Evolutionary conservation across 2,113 vertebrate genomes (phyloP).

Genomic region (Chaetops frenatus): DNA sequence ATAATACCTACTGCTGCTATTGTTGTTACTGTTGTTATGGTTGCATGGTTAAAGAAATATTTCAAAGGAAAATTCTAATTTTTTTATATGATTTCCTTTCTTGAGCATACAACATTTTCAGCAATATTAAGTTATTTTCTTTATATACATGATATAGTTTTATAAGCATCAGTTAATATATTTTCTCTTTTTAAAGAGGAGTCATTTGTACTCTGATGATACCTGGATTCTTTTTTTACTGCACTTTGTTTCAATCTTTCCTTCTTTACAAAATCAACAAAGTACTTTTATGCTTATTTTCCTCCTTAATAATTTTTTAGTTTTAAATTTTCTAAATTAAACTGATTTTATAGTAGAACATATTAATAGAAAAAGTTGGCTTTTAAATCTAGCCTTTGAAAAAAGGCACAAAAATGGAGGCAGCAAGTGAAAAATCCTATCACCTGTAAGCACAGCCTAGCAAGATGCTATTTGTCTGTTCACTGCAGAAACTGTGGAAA

Average conservation of each 20-base stretch:
- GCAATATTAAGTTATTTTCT: neutral
- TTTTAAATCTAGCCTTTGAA: neutral
- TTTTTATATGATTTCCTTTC: neutral
- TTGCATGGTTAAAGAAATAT: neutral
- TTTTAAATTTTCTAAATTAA: neutral
- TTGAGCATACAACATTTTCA: neutral
- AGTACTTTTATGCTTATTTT: rapidly evolving
- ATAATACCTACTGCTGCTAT: neutral
- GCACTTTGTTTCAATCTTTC: rapidly evolving
- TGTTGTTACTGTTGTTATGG: neutral
- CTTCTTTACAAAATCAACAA: neutral
- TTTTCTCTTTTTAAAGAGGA: neutral
- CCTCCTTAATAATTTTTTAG: neutral
- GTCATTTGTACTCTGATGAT: neutral
- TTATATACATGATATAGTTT: too few relatives aligned
- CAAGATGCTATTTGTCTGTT: neutral
- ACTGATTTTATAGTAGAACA: neutral
- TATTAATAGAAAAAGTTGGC: rapidly evolving
- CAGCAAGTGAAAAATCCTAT: neutral
- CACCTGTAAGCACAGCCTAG: neutral
- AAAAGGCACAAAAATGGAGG: neutral
- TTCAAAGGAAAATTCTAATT: neutral
- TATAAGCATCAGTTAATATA: neutral
- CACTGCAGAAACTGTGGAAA: neutral
- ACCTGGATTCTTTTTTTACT: neutral